Base-by-base conservation (phyloP, 2,113 vertebrate genomes). In the Sorex araneus region DNA sequence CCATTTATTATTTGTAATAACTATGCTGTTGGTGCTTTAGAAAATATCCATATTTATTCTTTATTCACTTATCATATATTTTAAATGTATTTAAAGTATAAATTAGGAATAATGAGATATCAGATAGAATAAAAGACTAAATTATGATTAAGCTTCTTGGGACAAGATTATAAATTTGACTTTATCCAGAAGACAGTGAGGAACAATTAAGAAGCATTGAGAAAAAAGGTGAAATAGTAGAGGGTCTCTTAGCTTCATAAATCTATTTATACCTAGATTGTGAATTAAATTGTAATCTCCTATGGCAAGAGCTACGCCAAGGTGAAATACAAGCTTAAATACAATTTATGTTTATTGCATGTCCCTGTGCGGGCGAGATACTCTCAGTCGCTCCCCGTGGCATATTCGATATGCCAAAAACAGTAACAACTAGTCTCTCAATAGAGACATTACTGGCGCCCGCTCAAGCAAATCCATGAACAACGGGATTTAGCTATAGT, bases 1-100 rank as follows among this genome's bases (percentile, higher is more conserved):
- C 0, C 30, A 30, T 47, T 87, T 74, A 63, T 69, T 70, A 89
- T 93, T 85, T 91, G 57, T 91, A 47, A 79, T 36, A 47, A 12
- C 7, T 12, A 70, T 85, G 19, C 11, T 32, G 79, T 78, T 83
- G 76, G 8, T 54, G 64, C 45, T 85, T 93, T 40, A 3, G 13
- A 45, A 30, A n/a, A 28, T 10, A 81, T 18, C 45, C 69, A 25
- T 8, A 43, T 84, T 75, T 89, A 67, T 90, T 81, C 70, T 47
- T 76, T 25, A 36, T 71, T 76, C 30, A 36, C 66, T 81, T 27
- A 76, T 70, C 43, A 67, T 82, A 18, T 47, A 34, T 54, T 71
- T 82, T 91, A 50, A 79, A 15, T n/a, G 18, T 2, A 57, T 89
- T 71, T 80, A 76, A 67, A 64, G 18, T 69, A 45, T 82, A 77